Evolutionary conservation across 1,140 invertebrate genomes (phyloP).

Genomic region (Lasioglossum albipes): DNA sequence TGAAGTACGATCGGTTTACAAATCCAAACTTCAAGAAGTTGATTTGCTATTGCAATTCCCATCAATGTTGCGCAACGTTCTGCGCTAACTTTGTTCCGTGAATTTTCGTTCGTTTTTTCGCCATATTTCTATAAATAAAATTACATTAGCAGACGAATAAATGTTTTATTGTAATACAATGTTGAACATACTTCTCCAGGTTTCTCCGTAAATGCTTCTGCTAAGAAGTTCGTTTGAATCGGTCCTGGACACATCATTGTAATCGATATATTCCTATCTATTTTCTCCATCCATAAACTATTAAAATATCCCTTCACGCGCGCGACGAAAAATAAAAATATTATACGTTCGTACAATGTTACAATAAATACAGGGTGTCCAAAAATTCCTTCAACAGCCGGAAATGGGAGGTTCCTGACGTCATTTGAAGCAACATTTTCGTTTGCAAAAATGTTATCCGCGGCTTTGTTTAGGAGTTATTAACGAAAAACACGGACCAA

Average conservation of each 20-base stretch:
- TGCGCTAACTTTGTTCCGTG: slow-evolving; percentile 84
- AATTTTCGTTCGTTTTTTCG: slow-evolving; percentile 75
- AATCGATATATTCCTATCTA: slow-evolving; percentile 82
- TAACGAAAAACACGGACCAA: too few relatives aligned
- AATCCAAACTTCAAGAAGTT: slow-evolving; percentile 89
- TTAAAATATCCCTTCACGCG: slow-evolving; percentile 87
- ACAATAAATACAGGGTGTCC: too few relatives aligned
- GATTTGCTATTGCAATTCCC: slow-evolving; percentile 88
- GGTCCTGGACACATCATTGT: slow-evolving; percentile 90
- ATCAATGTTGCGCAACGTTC: slow-evolving; percentile 87
- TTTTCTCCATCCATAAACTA: slow-evolving; percentile 83
- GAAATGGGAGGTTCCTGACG: too few relatives aligned
- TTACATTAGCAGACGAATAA: not conserved
- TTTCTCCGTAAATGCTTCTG: slow-evolving; percentile 85
- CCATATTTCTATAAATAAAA: slow-evolving; percentile 81
- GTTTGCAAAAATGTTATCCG: too few relatives aligned
- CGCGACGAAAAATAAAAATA: slow-evolving; percentile 34
- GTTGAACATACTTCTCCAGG: slow-evolving; percentile 80
- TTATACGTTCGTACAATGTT: not conserved
- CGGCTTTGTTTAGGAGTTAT: too few relatives aligned
- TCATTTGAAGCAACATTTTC: too few relatives aligned
- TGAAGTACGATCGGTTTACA: slow-evolving; percentile 83
- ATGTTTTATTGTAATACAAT: not conserved
- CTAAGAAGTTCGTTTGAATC: slow-evolving; percentile 86
- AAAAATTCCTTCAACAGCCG: too few relatives aligned